phyloP scores from a whole-genome alignment of 1,140 invertebrate genomes.

The Orchestia grillus region DNA sequence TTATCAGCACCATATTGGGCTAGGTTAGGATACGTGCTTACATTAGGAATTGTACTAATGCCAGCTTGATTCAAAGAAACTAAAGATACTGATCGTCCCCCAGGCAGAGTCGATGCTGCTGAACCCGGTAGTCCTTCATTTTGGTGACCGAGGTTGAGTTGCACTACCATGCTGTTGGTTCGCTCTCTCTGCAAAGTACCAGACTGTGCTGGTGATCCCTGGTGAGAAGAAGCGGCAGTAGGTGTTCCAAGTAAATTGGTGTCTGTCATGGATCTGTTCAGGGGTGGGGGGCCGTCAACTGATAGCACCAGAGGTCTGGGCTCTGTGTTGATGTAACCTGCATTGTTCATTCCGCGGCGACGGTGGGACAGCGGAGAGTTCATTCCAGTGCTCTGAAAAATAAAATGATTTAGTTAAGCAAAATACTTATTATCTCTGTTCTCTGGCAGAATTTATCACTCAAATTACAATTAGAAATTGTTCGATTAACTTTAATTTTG shows the following conservation, averaged over 20 bases:
- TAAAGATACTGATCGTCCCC: slow-evolving; percentile 64
- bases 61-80: slow-evolving; percentile 62
- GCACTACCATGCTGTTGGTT: slow-evolving; percentile 67
- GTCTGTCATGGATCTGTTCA: slow-evolving; percentile 60
- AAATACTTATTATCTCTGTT: not conserved
- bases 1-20: slow-evolving; percentile 58
- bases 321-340: slow-evolving; percentile 57
- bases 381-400: slow-evolving; percentile 42
- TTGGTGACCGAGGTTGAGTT: slow-evolving; percentile 64
- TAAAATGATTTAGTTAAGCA: not conserved
- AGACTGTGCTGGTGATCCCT: slow-evolving; percentile 5
- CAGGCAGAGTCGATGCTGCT: slow-evolving; percentile 15
- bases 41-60: slow-evolving; percentile 57
- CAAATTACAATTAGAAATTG: not conserved
- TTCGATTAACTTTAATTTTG: not conserved
- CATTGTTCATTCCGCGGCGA: slow-evolving; percentile 55
- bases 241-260: slow-evolving; percentile 56
- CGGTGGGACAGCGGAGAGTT: slow-evolving; percentile 57
- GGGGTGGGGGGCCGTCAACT: slow-evolving; percentile 63
- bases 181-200: slow-evolving; percentile 38
- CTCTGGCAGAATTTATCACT: not conserved
- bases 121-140: slow-evolving; percentile 11
- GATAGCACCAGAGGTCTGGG: slow-evolving; percentile 63
- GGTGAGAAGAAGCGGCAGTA: not conserved
- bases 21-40: slow-evolving; percentile 65